Percentiles rank a stretch among this genome's conserved stretches.
Conservation (phyloP, 2,888 invertebrate genomes). For the Ophion slaviceki region DNA sequence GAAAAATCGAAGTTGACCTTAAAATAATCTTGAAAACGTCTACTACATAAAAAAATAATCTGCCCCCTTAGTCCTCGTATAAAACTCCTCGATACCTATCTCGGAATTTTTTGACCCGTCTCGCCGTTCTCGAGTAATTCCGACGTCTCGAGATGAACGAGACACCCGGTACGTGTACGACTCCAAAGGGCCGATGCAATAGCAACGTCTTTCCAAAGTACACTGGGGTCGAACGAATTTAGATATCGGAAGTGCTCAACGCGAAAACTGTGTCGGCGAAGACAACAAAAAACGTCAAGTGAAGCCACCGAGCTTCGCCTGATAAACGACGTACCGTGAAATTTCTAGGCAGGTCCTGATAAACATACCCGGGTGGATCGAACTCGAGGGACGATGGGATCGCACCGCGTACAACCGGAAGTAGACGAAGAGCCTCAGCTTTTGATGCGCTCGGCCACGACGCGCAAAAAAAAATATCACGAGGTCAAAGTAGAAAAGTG, state of each 20-base stretch:
- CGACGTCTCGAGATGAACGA: background rate
- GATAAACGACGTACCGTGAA: constrained; percentile 56
- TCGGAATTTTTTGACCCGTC: too few species aligned
- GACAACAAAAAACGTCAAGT: background rate
- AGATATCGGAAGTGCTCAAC: constrained; percentile 23
- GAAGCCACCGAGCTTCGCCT: constrained; percentile 30
- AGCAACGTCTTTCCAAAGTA: constrained; percentile 7
- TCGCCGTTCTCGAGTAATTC: background rate
- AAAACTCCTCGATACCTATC: background rate
- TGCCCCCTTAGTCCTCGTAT: background rate
- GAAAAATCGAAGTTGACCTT: background rate
- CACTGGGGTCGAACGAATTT: constrained; percentile 23
- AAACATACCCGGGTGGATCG: constrained; percentile 45
- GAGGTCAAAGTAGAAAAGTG: constrained; percentile 47
- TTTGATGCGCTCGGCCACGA: background rate
- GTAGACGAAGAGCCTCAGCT: constrained; percentile 45
- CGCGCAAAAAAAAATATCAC: constrained; percentile 19
- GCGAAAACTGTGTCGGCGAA: background rate
- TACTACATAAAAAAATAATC: background rate
- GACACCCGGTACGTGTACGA: background rate
- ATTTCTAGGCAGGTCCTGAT: constrained; percentile 53
- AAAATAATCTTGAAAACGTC: background rate
- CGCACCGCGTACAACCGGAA: constrained; percentile 35
- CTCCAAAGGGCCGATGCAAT: background rate
- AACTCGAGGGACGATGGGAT: constrained; percentile 31